Percentiles rank a stretch among this genome's conserved stretches.
phyloP scores from a whole-genome alignment of 2,797 vertebrate species.

The Coregonus sp. region DNA sequence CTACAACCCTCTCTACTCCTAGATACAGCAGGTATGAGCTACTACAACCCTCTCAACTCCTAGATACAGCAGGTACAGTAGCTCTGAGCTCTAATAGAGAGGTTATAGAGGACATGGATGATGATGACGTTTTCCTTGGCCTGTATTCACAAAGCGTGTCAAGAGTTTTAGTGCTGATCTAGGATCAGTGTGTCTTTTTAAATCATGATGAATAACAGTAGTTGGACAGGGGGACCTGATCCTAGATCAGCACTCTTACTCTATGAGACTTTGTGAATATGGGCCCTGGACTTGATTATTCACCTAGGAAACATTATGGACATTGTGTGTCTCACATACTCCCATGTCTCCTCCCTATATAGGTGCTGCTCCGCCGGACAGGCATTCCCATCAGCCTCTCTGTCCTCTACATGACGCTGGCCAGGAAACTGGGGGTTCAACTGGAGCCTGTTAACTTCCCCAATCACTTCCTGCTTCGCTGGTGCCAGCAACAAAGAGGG shows the following conservation, averaged over 20 bases:
- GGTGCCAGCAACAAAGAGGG: slow-evolving; percentile 89
- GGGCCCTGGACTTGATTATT: background rate
- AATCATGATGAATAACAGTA: too few relatives aligned
- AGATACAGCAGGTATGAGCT: slow-evolving; percentile 96
- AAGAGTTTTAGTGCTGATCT: too few relatives aligned
- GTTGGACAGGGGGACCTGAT: too few relatives aligned
- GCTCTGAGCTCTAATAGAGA: too few relatives aligned
- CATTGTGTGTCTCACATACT: background rate
- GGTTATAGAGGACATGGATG: background rate
- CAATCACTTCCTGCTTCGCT: slow-evolving; percentile 93
- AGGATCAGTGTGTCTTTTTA: too few relatives aligned
- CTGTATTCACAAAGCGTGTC: too few relatives aligned
- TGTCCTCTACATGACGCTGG: slow-evolving; percentile 92
- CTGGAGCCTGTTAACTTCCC: slow-evolving; percentile 97
- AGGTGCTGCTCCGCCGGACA: slow-evolving; percentile 91
- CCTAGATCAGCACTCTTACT: background rate
- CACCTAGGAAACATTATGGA: background rate
- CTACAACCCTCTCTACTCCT: slow-evolving; percentile 92
- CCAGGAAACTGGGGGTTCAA: slow-evolving; percentile 85
- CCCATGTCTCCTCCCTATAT: background rate
- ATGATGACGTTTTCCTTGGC: too few relatives aligned
- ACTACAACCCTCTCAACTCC: slow-evolving; percentile 90
- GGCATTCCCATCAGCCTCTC: slow-evolving; percentile 98
- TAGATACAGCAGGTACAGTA: slow-evolving; percentile 88
- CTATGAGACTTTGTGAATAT: background rate